phyloP scores from a whole-genome alignment of 2,113 vertebrate genomes.

The Hyperoodon ampullatus region DNA sequence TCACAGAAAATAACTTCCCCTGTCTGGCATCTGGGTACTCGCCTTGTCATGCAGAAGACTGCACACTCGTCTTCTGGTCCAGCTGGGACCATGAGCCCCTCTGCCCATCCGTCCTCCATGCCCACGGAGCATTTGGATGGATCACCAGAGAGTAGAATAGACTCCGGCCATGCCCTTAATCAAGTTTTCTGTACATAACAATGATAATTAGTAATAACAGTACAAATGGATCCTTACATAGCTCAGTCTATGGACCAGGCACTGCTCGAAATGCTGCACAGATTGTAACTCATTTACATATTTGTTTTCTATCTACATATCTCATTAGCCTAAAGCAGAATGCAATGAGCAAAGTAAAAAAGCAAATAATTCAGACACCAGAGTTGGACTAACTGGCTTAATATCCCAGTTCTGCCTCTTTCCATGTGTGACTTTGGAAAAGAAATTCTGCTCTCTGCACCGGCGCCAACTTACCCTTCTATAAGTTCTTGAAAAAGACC shows the following conservation, averaged over 20 bases:
- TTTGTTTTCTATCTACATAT: neutral
- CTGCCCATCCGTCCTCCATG: neutral
- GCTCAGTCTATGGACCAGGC: neutral
- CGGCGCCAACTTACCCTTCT: neutral
- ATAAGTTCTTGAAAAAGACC: neutral
- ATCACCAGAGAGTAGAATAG: too few relatives aligned
- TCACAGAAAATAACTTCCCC: constrained; percentile 58
- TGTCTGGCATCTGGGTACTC: constrained; percentile 62
- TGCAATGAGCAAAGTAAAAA: neutral
- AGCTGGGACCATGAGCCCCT: neutral
- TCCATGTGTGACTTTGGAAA: neutral
- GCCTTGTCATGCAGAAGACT: neutral
- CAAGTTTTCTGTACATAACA: neutral
- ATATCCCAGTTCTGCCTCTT: neutral
- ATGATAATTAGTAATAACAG: neutral
- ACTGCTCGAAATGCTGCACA: neutral
- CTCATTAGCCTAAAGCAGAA: neutral
- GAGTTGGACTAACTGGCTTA: neutral
- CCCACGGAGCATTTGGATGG: neutral
- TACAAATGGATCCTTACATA: neutral
- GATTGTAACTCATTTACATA: neutral
- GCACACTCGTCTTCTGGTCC: neutral
- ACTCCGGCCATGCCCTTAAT: neutral
- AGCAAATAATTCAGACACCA: neutral
- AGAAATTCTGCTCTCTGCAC: neutral